phyloP scores from a whole-genome alignment of 1,140 invertebrate genomes.

The Drosophila kurseongensis region DNA sequence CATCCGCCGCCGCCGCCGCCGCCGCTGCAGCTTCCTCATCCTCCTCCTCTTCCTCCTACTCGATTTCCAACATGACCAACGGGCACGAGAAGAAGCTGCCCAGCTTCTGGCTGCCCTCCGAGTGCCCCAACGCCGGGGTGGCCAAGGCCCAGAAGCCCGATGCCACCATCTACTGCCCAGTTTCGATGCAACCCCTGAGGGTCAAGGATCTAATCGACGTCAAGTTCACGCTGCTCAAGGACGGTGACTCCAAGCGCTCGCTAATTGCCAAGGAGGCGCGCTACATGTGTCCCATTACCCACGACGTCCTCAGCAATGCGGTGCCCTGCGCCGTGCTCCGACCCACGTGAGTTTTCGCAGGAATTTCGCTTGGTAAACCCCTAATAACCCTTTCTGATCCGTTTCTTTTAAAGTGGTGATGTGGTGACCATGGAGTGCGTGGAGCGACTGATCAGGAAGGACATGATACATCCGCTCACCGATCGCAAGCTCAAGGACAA shows the following conservation, averaged over 20 bases:
- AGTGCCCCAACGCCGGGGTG: slow-evolving; percentile 94
- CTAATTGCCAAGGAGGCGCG: slow-evolving; percentile 93
- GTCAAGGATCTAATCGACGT: slow-evolving; percentile 96
- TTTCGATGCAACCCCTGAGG: slow-evolving; percentile 95
- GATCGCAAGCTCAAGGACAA: slow-evolving; percentile 94
- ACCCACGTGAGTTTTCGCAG: slow-evolving; percentile 90
- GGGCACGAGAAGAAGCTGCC: slow-evolving; percentile 91
- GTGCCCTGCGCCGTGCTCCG: slow-evolving; percentile 96
- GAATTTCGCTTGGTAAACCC: background rate
- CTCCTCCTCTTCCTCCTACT: slow-evolving; percentile 85
- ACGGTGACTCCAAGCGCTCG: slow-evolving; percentile 92
- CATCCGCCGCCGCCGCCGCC: slow-evolving; percentile 31
- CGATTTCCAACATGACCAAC: slow-evolving; percentile 92
- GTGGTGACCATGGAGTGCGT: slow-evolving; percentile 98
- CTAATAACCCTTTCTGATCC: too few relatives aligned
- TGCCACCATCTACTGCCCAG: slow-evolving; percentile 96
- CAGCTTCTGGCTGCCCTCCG: slow-evolving; percentile 98
- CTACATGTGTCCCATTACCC: slow-evolving; percentile 99
- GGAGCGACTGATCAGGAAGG: slow-evolving; percentile 98
- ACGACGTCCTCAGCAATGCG: slow-evolving; percentile 97
- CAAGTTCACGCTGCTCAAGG: slow-evolving; percentile 96
- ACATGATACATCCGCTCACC: slow-evolving; percentile 98
- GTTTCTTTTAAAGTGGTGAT: slow-evolving; percentile 87
- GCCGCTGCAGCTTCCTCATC: slow-evolving; percentile 14
- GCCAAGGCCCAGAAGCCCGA: slow-evolving; percentile 93